Percentiles rank a stretch among this genome's conserved stretches.
Evolutionary conservation across 2,888 invertebrate species (phyloP).

Genomic region (Mesorhabditis sp.): DNA sequence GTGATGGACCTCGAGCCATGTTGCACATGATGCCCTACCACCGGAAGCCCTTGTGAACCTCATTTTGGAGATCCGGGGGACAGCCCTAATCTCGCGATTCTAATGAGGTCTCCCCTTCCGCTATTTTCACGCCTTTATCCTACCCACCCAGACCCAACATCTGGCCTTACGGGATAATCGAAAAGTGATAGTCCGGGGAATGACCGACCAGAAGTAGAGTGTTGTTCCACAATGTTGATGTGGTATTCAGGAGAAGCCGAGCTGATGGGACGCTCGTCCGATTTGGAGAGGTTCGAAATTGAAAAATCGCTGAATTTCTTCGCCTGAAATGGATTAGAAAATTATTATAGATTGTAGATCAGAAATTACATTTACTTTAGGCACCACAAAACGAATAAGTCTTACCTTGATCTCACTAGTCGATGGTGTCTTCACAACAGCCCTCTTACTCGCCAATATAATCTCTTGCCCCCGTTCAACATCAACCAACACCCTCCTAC

Average conservation of each 20-base stretch:
- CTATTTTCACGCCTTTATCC: background rate
- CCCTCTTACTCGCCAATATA: slow-evolving; percentile 4
- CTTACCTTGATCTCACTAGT: too few relatives aligned
- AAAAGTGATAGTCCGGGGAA: background rate
- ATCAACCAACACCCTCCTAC: slow-evolving; percentile 5
- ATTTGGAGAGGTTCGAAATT: background rate
- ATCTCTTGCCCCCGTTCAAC: slow-evolving; percentile 21
- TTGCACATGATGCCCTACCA: background rate
- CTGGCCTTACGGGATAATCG: background rate
- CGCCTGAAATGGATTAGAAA: background rate
- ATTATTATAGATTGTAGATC: too few relatives aligned
- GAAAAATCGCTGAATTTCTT: background rate
- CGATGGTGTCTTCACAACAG: too few relatives aligned
- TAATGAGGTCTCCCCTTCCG: background rate
- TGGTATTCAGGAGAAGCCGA: background rate
- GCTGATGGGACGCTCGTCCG: background rate
- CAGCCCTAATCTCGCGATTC: slow-evolving; percentile 5
- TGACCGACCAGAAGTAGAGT: background rate
- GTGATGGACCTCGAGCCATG: too few relatives aligned
- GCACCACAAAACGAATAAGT: too few relatives aligned
- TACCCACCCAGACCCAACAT: background rate
- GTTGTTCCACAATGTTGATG: background rate
- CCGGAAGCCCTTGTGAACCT: background rate
- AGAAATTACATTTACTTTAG: too few relatives aligned
- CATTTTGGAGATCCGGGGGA: background rate